phyloP scores from a whole-genome alignment of 2,113 vertebrate genomes.

The Aplodontia rufa region DNA sequence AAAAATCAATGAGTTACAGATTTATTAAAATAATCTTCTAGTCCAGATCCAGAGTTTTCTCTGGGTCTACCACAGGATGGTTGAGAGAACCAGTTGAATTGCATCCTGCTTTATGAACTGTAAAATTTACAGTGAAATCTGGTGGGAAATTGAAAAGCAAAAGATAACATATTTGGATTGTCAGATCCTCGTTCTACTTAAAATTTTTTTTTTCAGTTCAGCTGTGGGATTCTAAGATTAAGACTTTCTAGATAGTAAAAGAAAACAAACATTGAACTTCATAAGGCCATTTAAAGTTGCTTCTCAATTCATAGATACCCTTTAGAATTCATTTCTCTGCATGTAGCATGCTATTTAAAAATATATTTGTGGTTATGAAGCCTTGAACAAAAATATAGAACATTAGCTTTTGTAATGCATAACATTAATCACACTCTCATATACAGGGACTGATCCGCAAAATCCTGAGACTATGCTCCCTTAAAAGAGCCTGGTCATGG shows the following conservation, averaged over 20 bases:
- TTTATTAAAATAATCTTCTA: slow-evolving; percentile 32
- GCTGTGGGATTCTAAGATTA: slow-evolving; percentile 35
- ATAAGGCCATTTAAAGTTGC: neutral
- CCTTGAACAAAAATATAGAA: slow-evolving; percentile 43
- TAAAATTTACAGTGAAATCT: slow-evolving; percentile 27
- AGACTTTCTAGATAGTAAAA: slow-evolving; percentile 19
- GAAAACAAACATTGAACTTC: neutral
- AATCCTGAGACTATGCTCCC: slow-evolving; percentile 49
- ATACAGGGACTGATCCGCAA: neutral
- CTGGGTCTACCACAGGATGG: neutral
- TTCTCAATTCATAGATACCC: neutral
- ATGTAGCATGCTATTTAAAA: neutral
- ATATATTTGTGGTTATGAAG: slow-evolving; percentile 1
- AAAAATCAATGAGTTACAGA: neutral
- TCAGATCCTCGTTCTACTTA: neutral
- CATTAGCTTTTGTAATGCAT: slow-evolving; percentile 10
- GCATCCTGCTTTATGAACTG: neutral
- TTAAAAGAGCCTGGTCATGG: slow-evolving; percentile 42
- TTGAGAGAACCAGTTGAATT: neutral
- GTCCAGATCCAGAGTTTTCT: neutral
- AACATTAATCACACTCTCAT: slow-evolving; percentile 36
- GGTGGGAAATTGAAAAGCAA: slow-evolving; percentile 34
- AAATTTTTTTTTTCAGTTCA: neutral
- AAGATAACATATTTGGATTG: slow-evolving; percentile 20
- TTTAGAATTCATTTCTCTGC: neutral